Evolutionary conservation across 2,113 vertebrate species (phyloP).

Genomic region (Motacilla alba): DNA sequence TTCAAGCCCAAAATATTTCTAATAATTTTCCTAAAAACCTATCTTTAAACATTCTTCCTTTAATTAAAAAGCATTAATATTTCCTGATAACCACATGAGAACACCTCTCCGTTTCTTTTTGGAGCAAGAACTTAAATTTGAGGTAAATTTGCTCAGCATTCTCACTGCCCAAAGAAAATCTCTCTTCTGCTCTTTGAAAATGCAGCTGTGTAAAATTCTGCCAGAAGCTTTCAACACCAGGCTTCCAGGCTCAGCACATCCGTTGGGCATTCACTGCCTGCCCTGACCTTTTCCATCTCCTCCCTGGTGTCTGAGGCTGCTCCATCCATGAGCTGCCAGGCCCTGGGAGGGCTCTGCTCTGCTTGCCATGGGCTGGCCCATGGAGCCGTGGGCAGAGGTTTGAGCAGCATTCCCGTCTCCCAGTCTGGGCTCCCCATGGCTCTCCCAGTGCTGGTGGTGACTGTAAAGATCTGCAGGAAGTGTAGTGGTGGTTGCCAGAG

Average conservation of each 20-base stretch:
- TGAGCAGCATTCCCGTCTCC: background rate
- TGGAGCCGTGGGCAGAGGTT: background rate
- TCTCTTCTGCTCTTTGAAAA: background rate
- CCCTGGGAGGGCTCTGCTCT: background rate
- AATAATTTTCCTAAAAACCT: background rate
- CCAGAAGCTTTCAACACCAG: background rate
- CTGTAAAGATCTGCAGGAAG: background rate
- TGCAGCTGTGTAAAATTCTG: background rate
- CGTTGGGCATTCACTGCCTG: accelerated
- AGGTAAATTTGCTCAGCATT: background rate
- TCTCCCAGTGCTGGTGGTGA: background rate
- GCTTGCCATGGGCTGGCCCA: too few relatives aligned
- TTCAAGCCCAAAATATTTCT: background rate
- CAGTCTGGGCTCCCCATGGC: accelerated
- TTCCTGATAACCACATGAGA: background rate
- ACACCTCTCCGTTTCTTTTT: background rate
- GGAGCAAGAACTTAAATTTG: background rate
- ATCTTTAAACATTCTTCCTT: background rate
- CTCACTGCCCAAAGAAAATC: background rate
- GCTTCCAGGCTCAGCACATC: background rate
- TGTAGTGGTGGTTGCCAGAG: background rate
- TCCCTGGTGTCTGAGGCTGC: background rate
- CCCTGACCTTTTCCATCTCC: background rate
- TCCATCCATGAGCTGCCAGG: background rate
- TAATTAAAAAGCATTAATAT: background rate